These are phyloP conservation scores for Tyrannus savana DNA, from an alignment of 2,113 vertebrate species.

Conservation along the genomic window DNA sequence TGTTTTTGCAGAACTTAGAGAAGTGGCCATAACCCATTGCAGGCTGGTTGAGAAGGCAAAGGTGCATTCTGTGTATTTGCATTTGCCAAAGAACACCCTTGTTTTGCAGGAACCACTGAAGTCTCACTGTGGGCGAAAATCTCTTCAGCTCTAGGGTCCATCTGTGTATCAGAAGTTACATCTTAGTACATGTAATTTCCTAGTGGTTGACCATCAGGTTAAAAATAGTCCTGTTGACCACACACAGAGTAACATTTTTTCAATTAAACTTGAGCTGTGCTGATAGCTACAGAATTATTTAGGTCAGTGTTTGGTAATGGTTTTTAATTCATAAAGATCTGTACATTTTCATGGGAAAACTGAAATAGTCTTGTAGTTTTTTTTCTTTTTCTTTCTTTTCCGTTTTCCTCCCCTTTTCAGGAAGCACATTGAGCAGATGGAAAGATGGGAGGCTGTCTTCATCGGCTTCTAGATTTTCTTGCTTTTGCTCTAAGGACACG, in stretches of 20 bases:
- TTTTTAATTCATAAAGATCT: not conserved
- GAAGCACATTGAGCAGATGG: not conserved
- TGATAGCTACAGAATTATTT: not conserved
- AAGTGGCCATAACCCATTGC: not conserved
- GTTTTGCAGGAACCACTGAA: not conserved
- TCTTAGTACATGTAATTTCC: slow-evolving; percentile 72
- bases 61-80: not conserved
- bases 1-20: not conserved
- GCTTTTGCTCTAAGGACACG: not conserved
- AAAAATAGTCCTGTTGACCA: slow-evolving; percentile 54
- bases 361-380: not conserved
- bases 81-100: not conserved
- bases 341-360: not conserved
- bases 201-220: slow-evolving; percentile 75
- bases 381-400: accelerated
- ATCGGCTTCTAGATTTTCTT: not conserved
- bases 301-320: not conserved
- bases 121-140: not conserved
- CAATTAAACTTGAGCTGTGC: not conserved
- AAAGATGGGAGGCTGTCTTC: not conserved
- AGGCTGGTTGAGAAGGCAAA: not conserved
- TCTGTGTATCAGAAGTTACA: slow-evolving; percentile 15
- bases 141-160: slow-evolving; percentile 12
- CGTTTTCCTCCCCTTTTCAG: not conserved
- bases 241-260: not conserved